Base-by-base conservation (phyloP, 2,113 vertebrate genomes). In the Rhabdornis inornatus region DNA sequence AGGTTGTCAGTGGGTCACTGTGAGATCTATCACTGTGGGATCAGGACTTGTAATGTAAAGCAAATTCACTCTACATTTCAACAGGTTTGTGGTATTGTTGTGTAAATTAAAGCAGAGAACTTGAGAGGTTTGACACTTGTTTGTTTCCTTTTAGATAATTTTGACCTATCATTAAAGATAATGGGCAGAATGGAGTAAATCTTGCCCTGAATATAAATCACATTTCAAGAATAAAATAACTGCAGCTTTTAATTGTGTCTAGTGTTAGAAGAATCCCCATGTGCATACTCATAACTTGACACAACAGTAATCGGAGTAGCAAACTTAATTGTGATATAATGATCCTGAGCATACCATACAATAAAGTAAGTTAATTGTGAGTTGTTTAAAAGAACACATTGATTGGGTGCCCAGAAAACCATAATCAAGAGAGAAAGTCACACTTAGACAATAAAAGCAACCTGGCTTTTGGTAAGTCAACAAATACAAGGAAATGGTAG, bases 271-370 rank as follows among this genome's bases (percentile, higher is more conserved):
- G 47, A 75, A 68, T 93, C 57, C 70, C 55, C 88, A 40, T 20
- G n/a, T 55, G 92, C 92, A 72, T 49, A 37, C 82, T 91, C n/a
- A 31, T 53, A 82, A 83, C 83, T 78, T 96, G 92, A 87, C 84
- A 85, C 60, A 49, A 50, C 30, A 50, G 56, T 86, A 66, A 89
- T 71, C 70, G 74, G 56, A 71, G 92, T 83, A 78, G 80, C 21
- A 44, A 95, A 69, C 55, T 91, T 95, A 95, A 96, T 83, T 83
- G 79, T 78, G 75, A 92, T 90, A 77, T 91, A 97, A 95, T 35
- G 84, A 96, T 77, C 53, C 81, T 49, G 44, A 76, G 84, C 59
- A 70, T 75, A 63, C 52, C 23, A 28, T 77, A 61, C 69, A 56
- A 83, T 75, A 78, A 90, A 45, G 64, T 23, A 80, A 75, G 53